Evolutionary conservation across 2,888 invertebrate species (phyloP).

Genomic region (Eutolmus rufibarbis): DNA sequence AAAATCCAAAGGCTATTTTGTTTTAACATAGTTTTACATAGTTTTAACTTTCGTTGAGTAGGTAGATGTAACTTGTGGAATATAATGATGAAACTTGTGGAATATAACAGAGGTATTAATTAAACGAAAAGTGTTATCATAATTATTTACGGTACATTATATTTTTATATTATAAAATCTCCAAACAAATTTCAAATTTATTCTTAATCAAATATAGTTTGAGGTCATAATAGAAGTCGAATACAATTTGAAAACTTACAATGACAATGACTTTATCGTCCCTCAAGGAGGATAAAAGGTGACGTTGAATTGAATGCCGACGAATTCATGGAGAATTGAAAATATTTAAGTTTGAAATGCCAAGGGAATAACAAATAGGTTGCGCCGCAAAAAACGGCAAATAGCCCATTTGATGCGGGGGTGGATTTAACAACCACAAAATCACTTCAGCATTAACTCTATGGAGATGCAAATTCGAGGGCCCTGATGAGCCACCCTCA

Average conservation of each 20-base stretch:
- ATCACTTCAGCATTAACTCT: conserved; percentile 39
- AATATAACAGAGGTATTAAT: too few relatives aligned
- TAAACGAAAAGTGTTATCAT: too few relatives aligned
- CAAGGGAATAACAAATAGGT: conserved; percentile 23
- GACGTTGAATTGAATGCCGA: neutral
- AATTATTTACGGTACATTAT: too few relatives aligned
- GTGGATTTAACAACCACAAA: conserved; percentile 42
- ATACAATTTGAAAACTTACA: neutral
- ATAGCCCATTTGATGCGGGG: conserved; percentile 11
- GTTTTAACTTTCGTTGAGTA: too few relatives aligned
- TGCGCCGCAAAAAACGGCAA: neutral
- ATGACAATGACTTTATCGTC: neutral
- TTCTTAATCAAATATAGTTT: neutral
- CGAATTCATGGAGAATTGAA: neutral
- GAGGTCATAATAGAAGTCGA: neutral
- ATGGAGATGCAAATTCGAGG: conserved; percentile 41
- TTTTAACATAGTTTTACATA: too few relatives aligned
- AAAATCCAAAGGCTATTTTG: too few relatives aligned
- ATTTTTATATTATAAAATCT: too few relatives aligned
- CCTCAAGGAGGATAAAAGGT: neutral
- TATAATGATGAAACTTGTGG: too few relatives aligned
- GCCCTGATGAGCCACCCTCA: conserved; percentile 31
- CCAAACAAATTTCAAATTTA: neutral
- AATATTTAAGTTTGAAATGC: conserved; percentile 7
- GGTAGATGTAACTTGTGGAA: too few relatives aligned